phyloP scores from a whole-genome alignment of 2,888 invertebrate genomes.

The Cotesia congregata region DNA sequence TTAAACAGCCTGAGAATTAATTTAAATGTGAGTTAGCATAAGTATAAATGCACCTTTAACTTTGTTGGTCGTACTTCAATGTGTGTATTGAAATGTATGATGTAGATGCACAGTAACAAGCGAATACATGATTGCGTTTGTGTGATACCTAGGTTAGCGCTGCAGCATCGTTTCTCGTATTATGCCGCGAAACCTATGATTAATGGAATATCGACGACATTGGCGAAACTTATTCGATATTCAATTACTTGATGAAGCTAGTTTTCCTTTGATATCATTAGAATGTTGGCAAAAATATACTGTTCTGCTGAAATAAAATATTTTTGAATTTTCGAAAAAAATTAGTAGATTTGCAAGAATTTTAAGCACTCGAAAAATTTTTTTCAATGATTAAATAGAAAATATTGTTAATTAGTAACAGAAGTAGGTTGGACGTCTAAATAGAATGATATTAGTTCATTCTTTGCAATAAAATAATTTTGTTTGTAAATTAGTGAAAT shows the following conservation, averaged over 20 bases:
- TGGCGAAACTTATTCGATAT: slow-evolving; percentile 17
- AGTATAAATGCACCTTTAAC: slow-evolving; percentile 15
- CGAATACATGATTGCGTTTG: slow-evolving; percentile 18
- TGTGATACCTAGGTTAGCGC: slow-evolving; percentile 23
- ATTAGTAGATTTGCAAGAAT: too few relatives aligned
- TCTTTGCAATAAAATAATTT: too few relatives aligned
- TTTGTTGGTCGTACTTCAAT: neutral
- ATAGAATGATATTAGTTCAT: too few relatives aligned
- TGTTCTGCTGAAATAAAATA: neutral
- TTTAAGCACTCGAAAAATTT: too few relatives aligned
- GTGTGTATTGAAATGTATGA: neutral
- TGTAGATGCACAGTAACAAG: neutral
- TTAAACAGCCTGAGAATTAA: slow-evolving; percentile 60
- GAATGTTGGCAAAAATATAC: neutral
- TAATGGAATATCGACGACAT: slow-evolving; percentile 18
- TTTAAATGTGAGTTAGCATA: slow-evolving; percentile 45
- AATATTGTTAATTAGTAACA: too few relatives aligned
- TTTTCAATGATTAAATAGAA: too few relatives aligned
- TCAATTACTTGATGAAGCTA: neutral
- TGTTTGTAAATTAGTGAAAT: too few relatives aligned
- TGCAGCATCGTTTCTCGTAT: slow-evolving; percentile 23
- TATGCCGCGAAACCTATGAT: slow-evolving; percentile 26
- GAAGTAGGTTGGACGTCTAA: too few relatives aligned
- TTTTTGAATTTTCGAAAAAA: neutral
- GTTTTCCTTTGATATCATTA: neutral